Evolutionary conservation across 2,888 invertebrate species (phyloP), one percentile per base, ranked within the genome.

Genomic region (Dexiosoma caninum): DNA sequence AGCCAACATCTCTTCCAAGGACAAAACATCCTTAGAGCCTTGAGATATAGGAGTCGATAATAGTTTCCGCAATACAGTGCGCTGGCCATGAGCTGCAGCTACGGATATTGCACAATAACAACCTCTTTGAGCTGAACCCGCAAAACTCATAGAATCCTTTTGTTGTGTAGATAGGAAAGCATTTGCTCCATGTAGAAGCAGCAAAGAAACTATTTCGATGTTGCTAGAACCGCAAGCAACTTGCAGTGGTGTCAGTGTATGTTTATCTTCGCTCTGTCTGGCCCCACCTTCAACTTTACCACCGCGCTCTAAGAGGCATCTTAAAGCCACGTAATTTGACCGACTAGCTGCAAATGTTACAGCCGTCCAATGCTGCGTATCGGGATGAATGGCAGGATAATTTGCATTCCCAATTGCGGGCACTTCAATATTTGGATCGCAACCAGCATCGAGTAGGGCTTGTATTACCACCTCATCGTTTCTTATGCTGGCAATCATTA

Each of bases 51-150:
- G 95, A 87, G 95, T 95, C 0, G 95, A 93, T n/a, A 95, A 89
- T 27, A 95, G 88, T 84, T 96, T 95, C 76, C 96, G 94, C 51
- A 97, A 91, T 82, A 95, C 93, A 0, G 93, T 92, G 62, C 96
- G 92, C 66, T 97, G 95, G 0, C 97, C 97, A 88, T 97, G 97
- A 0, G 95, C 94, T 37, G 97, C 96, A 23, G 97, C 96, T 10
- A 97, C 95, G 0, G 96, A 95, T 85, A 97, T 95, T 37, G 97
- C 95, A 87, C 95, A 95, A 86, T 95, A 96, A 86, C 96, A 96
- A 1, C 97, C 96, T 74, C 95, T 92, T 86, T 96, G 96, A 0
- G 96, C 95, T 0, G 96, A 94, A 0, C 95, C 95, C 0, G 96
- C 95, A 86, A 97, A 97, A 85, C 96, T 96, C 72, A 96, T 92